Evolutionary conservation across 2,888 invertebrate genomes (phyloP), one percentile per base, ranked within the genome.

Genomic region (Biston betularia): DNA sequence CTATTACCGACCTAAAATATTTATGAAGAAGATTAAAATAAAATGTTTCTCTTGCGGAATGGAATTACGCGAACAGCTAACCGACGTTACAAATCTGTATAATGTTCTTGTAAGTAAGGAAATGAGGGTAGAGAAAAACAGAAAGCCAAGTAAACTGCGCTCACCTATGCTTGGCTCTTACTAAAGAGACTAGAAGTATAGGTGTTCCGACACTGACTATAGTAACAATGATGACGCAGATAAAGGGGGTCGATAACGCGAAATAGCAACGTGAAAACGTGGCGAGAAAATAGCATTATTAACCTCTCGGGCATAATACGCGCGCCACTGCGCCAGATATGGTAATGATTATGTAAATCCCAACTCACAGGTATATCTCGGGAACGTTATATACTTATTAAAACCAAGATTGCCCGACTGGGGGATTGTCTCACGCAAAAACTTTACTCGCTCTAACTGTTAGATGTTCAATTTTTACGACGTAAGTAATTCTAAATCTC

Each of bases 331-430:
- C 91, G 90, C 92, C 89, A 93, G 93, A 93, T 93, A 94, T 93
- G 94, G 92, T 93, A 93, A 94, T 93, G 92, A 93, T 93, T 94
- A 94, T 94, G 94, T 92, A 93, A 94, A 94, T 94, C 90, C 80
- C 88, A 86, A 82, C 93, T 92, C 90, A 88, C 91, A 93, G 92
- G 92, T 92, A 93, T 89, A 90, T 92, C 92, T 91, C 84, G 86
- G 83, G 87, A 89, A 88, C 88, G 90, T 93, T 92, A 93, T 92
- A 89, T 90, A 92, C 92, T 93, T 93, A 93, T 93, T 93, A 92
- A 92, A 92, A 90, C 90, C 90, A 91, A 91, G 92, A 93, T 92
- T 92, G 90, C 86, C 80, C 85, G 86, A 88, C 87, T 87, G 79
- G 86, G 84, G 88, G 84, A 87, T 87, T 87, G 87, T 88, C 84